These are phyloP conservation scores for Hypotaenidia okinawae DNA, from an alignment of 2,797 vertebrate genomes.

Conservation along the genomic window DNA sequence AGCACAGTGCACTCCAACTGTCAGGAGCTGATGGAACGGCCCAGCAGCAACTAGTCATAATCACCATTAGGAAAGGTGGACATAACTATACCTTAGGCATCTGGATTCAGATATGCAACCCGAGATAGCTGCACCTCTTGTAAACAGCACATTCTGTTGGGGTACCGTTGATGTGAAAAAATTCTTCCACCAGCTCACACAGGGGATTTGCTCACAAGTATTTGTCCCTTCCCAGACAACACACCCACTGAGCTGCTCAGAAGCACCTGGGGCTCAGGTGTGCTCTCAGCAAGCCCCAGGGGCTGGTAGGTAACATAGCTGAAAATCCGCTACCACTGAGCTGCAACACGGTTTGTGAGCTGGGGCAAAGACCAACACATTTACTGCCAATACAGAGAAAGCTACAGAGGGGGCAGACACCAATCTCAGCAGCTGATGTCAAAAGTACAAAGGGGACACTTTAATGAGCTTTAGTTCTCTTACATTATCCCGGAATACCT, in stretches of 20 bases:
- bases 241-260: not conserved
- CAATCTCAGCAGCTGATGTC: constrained; percentile 70
- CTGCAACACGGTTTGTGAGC: constrained; percentile 41
- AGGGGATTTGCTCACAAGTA: not conserved
- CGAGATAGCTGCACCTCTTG: not conserved
- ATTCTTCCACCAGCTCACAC: not conserved
- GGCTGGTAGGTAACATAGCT: not conserved
- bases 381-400: constrained; percentile 29
- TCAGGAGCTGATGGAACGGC: constrained; percentile 27
- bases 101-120: not conserved
- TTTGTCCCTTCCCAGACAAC: not conserved
- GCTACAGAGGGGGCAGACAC: constrained; percentile 59
- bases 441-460: constrained; percentile 43
- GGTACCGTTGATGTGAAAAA: not conserved
- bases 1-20: not conserved
- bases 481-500: constrained; percentile 85
- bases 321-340: not conserved
- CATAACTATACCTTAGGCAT: not conserved
- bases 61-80: not conserved
- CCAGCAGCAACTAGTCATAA: constrained; percentile 1
- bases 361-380: constrained; percentile 14
- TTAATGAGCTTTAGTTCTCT: constrained; percentile 79
- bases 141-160: not conserved
- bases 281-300: not conserved
- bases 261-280: not conserved